Conservation (phyloP, 92 coral and sea anemone species). For the Palythoa grandis region DNA sequence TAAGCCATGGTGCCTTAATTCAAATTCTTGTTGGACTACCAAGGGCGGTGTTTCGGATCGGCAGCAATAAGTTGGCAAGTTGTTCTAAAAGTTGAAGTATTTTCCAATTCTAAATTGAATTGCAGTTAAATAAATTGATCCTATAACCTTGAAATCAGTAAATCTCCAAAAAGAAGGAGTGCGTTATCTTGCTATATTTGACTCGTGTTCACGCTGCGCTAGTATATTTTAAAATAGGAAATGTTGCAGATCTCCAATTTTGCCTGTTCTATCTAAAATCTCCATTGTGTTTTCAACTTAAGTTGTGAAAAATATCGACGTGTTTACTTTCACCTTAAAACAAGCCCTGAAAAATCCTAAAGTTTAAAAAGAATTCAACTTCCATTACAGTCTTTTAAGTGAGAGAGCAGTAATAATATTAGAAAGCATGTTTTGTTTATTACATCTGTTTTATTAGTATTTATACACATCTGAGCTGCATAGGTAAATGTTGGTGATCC, state of each 20-base stretch:
- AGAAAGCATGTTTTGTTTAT: not conserved
- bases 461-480: not conserved
- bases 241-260: not conserved
- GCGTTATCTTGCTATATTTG: not conserved
- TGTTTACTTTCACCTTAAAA: not conserved
- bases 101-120: not conserved
- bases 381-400: not conserved
- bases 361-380: not conserved
- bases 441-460: not conserved
- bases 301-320: not conserved
- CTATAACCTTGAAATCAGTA: not conserved
- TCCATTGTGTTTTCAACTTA: not conserved
- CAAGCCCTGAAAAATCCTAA: too few relatives aligned
- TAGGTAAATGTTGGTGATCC: not conserved
- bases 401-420: not conserved
- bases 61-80: not conserved
- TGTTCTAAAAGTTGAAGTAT: not conserved
- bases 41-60: not conserved
- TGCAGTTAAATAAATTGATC: not conserved
- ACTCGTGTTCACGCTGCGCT: not conserved
- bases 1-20: slow-evolving; percentile 6
- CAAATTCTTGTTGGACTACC: not conserved
- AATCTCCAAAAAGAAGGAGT: not conserved
- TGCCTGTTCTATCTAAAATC: not conserved
- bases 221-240: not conserved